phyloP scores from a whole-genome alignment of 1,140 invertebrate species.

The Vanessa tameamea region DNA sequence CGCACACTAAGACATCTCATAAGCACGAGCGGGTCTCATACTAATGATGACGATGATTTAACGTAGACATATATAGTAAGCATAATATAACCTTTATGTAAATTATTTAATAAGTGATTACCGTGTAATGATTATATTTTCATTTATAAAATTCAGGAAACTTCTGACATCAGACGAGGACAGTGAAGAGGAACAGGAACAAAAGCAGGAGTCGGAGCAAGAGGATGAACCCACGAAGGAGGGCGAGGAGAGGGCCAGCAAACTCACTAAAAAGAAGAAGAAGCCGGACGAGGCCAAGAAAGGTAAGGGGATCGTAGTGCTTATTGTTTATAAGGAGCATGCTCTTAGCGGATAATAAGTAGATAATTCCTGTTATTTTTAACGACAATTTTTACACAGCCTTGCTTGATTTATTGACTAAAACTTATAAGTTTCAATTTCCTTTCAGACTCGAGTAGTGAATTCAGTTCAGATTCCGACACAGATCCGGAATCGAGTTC shows the following conservation, averaged over 20 bases:
- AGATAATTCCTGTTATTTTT: no score
- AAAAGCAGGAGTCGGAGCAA: conserved; percentile 83
- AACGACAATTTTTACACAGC: no score
- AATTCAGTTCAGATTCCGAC: conserved; percentile 88
- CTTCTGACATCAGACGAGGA: conserved; percentile 95
- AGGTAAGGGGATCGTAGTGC: conserved; percentile 39
- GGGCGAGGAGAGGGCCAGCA: conserved; percentile 82
- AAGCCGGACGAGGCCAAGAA: conserved; percentile 83
- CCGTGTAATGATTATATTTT: background rate
- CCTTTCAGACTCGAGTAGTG: conserved; percentile 83
- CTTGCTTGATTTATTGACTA: no score
- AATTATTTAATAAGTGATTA: background rate
- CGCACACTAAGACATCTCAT: no score
- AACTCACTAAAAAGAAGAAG: conserved; percentile 83
- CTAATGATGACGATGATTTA: no score
- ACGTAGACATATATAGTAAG: no score
- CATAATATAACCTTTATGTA: no score
- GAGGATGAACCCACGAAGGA: conserved; percentile 82
- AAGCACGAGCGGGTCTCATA: no score
- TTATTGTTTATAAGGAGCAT: no score
- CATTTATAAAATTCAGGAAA: conserved; percentile 79
- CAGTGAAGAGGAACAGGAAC: conserved; percentile 88
- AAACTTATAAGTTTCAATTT: background rate
- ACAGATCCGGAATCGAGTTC: conserved; percentile 83
- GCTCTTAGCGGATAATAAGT: no score